Conservation (phyloP, 2,113 vertebrate species). For the Rhea americana region DNA sequence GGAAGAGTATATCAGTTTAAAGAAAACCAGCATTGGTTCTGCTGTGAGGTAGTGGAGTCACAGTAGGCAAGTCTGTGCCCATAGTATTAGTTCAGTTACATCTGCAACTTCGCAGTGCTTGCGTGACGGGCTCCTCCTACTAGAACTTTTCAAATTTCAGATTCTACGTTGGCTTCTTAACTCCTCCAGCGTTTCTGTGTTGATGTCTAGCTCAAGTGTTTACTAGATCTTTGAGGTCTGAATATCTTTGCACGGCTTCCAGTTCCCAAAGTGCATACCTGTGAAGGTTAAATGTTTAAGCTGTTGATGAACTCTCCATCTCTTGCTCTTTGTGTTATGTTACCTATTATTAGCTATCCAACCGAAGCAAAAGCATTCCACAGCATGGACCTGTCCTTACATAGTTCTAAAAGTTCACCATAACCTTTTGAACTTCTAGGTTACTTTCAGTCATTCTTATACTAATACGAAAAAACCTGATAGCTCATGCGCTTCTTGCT, state of each 20-base stretch:
- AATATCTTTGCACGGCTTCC: background rate
- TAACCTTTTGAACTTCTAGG: background rate
- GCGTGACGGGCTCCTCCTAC: background rate
- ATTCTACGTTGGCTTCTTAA: background rate
- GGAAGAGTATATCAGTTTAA: background rate
- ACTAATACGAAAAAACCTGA: background rate
- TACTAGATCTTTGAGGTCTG: background rate
- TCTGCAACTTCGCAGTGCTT: background rate
- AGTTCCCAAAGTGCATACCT: background rate
- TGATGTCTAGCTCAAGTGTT: background rate
- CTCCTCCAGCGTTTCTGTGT: background rate
- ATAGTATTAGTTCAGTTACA: background rate
- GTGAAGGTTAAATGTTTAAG: background rate
- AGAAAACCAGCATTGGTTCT: background rate
- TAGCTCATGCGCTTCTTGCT: background rate
- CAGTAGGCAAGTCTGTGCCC: background rate
- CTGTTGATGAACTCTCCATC: background rate
- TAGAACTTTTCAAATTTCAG: background rate
- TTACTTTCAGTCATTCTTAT: background rate
- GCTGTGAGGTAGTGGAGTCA: rapidly evolving
- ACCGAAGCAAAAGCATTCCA: rapidly evolving
- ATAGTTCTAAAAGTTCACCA: background rate
- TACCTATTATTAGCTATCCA: background rate
- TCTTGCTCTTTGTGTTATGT: background rate
- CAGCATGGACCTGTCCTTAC: background rate